Base-by-base conservation (phyloP, 2,888 invertebrate genomes). In the Tortrix viridana region DNA sequence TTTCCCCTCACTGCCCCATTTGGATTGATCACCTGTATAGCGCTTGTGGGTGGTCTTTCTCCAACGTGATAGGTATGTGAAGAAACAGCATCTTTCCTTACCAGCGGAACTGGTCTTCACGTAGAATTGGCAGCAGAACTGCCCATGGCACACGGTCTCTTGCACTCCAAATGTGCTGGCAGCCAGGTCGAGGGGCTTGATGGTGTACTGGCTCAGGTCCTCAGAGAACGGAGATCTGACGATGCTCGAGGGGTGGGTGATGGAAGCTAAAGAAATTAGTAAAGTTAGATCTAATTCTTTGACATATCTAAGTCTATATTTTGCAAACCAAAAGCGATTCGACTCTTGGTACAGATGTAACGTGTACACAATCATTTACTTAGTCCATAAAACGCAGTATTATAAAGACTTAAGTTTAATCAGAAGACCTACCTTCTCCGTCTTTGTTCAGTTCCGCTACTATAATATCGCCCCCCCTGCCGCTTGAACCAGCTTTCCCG, bases 61-160 rank as follows among this genome's bases (percentile, higher is more conserved):
- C 12, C 3, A 32, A 12, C n/a, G n/a, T n/a, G n/a, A n/a, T 32
- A 3, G 32, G 9, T 3, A 32, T 12, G 1, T 12, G 12, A 12
- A 32, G 12, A 32, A 12, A 3, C 12, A 32, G 9, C 12, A 32
- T 32, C 32, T 32, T 9, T 18, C 41, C 71, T 71, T 56, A 76
- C 87, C 85, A 69, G 56, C 56, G 23, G 61, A 60, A 9, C 46
- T 69, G 20, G 79, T 79, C 59, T 87, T 89, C 9, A 89, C 62
- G 41, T 80, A 70, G 64, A 90, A 89, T 14, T 86, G 75, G 54
- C 90, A 90, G 71, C 90, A 90, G 67, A 89, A 84, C 0, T 57
- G 65, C 1, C 72, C 76, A 19, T 89, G 81, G 67, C 90, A 90
- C 1, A 90, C 80, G 0, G 74, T 75, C 7, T 88, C 79, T 7